Base-by-base conservation (phyloP, 2,797 vertebrate species). In the Mionectes olivaceus region DNA sequence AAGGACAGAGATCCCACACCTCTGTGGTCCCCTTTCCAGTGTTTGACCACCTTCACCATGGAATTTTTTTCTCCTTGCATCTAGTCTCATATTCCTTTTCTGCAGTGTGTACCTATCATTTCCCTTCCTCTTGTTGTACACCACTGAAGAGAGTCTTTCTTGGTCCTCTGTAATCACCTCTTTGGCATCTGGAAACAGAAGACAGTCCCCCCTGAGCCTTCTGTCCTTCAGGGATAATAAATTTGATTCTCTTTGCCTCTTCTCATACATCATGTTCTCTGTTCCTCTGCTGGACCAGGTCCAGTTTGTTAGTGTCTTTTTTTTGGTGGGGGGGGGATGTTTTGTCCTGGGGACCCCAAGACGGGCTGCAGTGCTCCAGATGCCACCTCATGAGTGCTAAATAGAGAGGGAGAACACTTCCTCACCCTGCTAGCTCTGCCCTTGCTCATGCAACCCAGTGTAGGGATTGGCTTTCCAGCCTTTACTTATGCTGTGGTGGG, bases 311-410 rank as follows among this genome's bases (percentile, higher is more conserved):
- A 7, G 5, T 52, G 33, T 35, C 37, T 11, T 63, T 59, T 24
- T 64, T 16, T 37, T n/a, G n/a, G n/a, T n/a, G n/a, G 37, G 37
- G 15, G 0, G 53, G 43, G 30, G 6, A 0, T 37, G n/a, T 52
- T 65, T 61, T 27, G 9, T 57, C 8, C 64, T 19, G 30, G 4
- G 37, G 19, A 44, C 25, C 43, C 35, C 24, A 15, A 13, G n/a
- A 11, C 5, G 2, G 4, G 44, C 9, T 24, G 5, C 7, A 9
- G 8, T 11, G 1, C 50, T 82, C 24, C 61, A 35, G 46, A 12
- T 69, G 19, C 25, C n/a, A 8, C 52, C 37, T 60, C 14, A 0
- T 9, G 25, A 74, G 49, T 50, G 32, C 32, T 80, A 13, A 1
- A 59, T 5, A 9, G n/a, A 75, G 44, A 39, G 24, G 43, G 19